Base-by-base conservation (phyloP, 1,140 invertebrate genomes). In the Mesaphorura yosii region DNA sequence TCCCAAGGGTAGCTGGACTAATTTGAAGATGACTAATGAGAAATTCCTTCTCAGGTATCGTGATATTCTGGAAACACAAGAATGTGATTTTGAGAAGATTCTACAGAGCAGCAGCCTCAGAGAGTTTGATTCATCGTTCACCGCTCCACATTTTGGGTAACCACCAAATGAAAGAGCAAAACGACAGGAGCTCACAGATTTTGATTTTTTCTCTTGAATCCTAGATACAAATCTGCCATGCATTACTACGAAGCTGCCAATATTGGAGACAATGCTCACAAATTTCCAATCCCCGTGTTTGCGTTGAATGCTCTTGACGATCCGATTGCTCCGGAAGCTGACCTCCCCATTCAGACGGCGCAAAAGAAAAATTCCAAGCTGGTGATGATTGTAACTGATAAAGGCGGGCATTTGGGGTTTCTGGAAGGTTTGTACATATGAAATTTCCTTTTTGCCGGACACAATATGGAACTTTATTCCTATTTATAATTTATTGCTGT, bases 61-160 rank as follows among this genome's bases (percentile, higher is more conserved):
- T 25, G 29, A 34, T 15, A 38, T 55, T 23, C 40, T 59, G 27
- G 57, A 59, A 44, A 42, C 52, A 34, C 27, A 52, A 27, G 37
- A 51, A 22, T 50, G 40, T 29, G 51, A 60, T 28, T 53, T 60
- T 15, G 48, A 60, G 15, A 55, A 56, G 41, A 53, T 60, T 20
- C 25, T 60, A 17, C 31, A 4, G 3, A 27, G 31, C 20, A n/a
- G 20, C 10, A 38, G 5, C 25, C 19, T 58, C 0, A n/a, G 56
- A 38, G 39, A 58, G 22, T 62, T 62, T 47, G 57, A 62, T 39
- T 25, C 49, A 15, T 49, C 48, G 39, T 62, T 62, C 22, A 62
- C 58, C 10, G 54, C 53, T 19, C 58, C 58, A n/a, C 49, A 56
- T 40, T 60, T 60, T 37, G 58, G 58, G 4, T 53, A 49, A n/a